A percentile compares a stretch with the other conserved stretches of the same genome.
These are phyloP conservation scores for Festucalex cinctus DNA, from an alignment of 2,113 vertebrate species.

Conservation along the genomic window DNA sequence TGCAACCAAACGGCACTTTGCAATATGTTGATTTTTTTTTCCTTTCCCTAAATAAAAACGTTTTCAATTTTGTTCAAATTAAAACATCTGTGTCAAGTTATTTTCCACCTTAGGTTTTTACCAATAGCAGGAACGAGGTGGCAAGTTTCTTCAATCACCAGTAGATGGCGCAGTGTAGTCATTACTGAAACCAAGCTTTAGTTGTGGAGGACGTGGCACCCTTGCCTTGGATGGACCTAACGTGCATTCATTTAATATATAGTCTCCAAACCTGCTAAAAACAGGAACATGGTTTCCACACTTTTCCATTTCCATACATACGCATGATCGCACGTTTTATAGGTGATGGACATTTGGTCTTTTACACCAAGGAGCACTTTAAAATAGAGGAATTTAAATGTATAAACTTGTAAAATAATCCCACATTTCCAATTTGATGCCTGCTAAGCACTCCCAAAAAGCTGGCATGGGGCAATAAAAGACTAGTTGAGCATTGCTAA, in stretches of 20 bases:
- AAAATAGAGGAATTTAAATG: background rate
- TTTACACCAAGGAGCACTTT: background rate
- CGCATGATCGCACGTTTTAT: background rate
- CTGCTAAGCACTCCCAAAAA: no score
- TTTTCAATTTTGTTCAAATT: slow-evolving; percentile 16
- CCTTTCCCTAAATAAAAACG: slow-evolving; percentile 31
- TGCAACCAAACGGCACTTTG: slow-evolving; percentile 6
- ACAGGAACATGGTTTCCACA: background rate
- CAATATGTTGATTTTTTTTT: slow-evolving; percentile 13
- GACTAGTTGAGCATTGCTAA: no score
- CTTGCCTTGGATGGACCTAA: background rate
- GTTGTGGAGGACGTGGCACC: background rate
- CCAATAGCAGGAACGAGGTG: background rate
- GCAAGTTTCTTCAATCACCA: slow-evolving; percentile 17
- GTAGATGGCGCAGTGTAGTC: slow-evolving; percentile 34
- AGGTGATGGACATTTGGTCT: background rate
- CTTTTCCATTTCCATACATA: background rate
- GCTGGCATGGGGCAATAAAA: no score
- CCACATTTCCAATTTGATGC: no score
- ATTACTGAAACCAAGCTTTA: background rate
- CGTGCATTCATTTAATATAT: background rate
- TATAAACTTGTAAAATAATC: background rate
- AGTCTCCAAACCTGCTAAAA: background rate
- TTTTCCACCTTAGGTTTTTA: background rate
- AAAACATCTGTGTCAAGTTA: background rate